These are phyloP conservation scores for Latrodectus elegans DNA, from an alignment of 2,888 invertebrate species.

Conservation along the genomic window DNA sequence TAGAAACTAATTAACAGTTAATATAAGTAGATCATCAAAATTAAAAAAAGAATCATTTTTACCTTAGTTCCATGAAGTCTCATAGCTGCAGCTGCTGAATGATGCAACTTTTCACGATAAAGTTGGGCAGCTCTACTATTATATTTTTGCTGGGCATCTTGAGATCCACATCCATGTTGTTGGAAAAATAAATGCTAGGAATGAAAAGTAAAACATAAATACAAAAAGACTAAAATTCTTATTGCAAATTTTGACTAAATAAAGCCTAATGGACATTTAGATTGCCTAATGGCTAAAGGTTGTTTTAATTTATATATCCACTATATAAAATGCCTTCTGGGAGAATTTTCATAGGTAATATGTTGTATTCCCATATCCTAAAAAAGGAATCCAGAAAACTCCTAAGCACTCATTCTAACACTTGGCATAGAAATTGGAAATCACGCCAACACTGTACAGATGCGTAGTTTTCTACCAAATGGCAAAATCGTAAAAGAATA, in stretches of 20 bases:
- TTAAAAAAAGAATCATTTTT: conserved; percentile 71
- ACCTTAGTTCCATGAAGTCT: conserved; percentile 91
- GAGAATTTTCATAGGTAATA: too few relatives aligned
- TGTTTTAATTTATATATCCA: too few relatives aligned
- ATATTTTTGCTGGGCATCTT: conserved; percentile 96
- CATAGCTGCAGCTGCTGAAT: conserved; percentile 90
- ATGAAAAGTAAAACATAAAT: conserved; percentile 70
- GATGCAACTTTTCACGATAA: conserved; percentile 91
- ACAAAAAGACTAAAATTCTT: not conserved
- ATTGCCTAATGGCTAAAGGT: not conserved
- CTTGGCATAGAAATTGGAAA: too few relatives aligned
- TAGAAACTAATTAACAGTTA: too few relatives aligned
- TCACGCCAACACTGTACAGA: too few relatives aligned
- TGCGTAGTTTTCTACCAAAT: too few relatives aligned
- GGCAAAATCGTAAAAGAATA: too few relatives aligned
- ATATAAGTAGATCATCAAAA: not conserved
- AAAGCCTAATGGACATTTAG: not conserved
- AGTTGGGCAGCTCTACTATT: conserved; percentile 94
- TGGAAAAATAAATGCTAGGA: conserved; percentile 91
- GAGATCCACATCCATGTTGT: conserved; percentile 92
- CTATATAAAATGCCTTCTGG: too few relatives aligned
- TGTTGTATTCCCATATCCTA: too few relatives aligned
- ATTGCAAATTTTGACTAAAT: not conserved
- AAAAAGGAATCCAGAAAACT: too few relatives aligned
- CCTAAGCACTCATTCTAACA: too few relatives aligned